Conservation (phyloP, 2,888 invertebrate genomes). For the Oxyscelio sp. region DNA sequence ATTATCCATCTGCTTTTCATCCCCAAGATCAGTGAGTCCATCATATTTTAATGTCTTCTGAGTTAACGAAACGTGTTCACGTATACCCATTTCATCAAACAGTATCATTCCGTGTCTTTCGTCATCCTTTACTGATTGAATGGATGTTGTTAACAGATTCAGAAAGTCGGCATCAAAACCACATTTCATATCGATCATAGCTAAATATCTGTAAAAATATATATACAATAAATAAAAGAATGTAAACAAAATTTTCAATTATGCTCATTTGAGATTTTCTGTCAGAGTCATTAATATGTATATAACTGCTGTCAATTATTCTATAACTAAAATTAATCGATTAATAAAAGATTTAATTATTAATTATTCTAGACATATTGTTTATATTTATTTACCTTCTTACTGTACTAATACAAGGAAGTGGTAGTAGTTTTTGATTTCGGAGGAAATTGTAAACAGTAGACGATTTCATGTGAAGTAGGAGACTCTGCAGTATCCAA, state of each 20-base stretch:
- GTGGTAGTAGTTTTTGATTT: constrained; percentile 2
- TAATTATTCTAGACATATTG: neutral
- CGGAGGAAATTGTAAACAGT: constrained; percentile 10
- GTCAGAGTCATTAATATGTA: too few relatives aligned
- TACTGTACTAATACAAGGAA: constrained; percentile 21
- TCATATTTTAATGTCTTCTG: neutral
- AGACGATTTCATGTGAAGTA: constrained; percentile 27
- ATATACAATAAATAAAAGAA: too few relatives aligned
- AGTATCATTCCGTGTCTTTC: neutral
- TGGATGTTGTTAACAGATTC: neutral
- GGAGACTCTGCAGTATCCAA: constrained; percentile 14
- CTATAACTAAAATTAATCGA: too few relatives aligned
- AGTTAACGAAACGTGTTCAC: neutral
- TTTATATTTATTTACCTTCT: constrained; percentile 14
- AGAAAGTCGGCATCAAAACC: constrained; percentile 1
- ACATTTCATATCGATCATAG: constrained; percentile 19
- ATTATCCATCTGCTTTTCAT: neutral
- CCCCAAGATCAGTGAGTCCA: constrained; percentile 4
- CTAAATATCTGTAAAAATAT: neutral
- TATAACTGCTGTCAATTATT: too few relatives aligned
- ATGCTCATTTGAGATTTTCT: too few relatives aligned
- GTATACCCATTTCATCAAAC: constrained; percentile 5
- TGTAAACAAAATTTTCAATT: too few relatives aligned
- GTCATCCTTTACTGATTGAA: neutral
- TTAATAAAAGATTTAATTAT: too few relatives aligned